phyloP scores from a whole-genome alignment of 2,113 vertebrate species.

The Corapipo altera region DNA sequence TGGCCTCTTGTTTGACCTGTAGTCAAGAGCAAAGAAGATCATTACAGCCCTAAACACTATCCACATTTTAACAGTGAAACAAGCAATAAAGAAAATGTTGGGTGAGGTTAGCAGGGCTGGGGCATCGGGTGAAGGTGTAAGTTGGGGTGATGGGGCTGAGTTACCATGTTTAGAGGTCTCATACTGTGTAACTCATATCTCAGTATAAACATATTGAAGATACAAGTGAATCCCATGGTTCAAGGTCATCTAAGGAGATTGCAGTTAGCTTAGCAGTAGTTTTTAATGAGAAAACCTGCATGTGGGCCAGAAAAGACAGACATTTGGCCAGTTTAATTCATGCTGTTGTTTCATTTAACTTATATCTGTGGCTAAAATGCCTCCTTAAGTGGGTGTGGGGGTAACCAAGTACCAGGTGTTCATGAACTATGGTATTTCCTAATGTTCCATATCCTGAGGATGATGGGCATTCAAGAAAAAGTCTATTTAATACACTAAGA shows the following conservation, averaged over 20 bases:
- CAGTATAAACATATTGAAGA: background rate
- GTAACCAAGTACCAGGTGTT: background rate
- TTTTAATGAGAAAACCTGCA: background rate
- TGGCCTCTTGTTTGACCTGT: background rate
- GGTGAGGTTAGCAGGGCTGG: background rate
- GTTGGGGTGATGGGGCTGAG: background rate
- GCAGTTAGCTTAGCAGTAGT: background rate
- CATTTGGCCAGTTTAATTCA: background rate
- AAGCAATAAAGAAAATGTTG: background rate
- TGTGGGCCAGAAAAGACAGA: background rate
- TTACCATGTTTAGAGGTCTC: background rate
- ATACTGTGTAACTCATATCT: background rate
- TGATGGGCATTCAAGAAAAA: background rate
- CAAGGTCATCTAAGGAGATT: background rate
- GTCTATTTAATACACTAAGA: background rate
- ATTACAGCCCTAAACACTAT: background rate
- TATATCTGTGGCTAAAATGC: background rate
- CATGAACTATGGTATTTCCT: background rate
- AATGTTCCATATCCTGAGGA: background rate
- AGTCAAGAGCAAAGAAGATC: background rate
- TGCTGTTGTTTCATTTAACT: background rate
- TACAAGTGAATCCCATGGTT: background rate
- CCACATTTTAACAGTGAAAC: background rate
- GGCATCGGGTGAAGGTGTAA: background rate
- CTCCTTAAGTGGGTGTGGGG: background rate